Evolutionary conservation across 2,797 vertebrate genomes (phyloP).

Genomic region (Paguma larvata): DNA sequence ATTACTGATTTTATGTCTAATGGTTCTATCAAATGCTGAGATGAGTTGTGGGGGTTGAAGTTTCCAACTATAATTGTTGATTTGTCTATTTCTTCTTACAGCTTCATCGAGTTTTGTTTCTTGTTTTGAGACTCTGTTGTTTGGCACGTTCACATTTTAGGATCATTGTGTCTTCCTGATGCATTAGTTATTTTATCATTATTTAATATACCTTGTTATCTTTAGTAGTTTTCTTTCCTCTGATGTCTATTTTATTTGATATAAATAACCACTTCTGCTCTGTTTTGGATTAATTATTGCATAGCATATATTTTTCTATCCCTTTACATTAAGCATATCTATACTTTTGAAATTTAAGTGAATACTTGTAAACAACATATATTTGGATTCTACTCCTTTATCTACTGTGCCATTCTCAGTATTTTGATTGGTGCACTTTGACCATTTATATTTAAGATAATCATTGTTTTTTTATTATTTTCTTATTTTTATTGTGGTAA

Average conservation of each 20-base stretch:
- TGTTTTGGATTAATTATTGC: background rate
- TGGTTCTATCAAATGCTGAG: background rate
- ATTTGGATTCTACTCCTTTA: background rate
- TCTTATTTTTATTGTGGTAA: background rate
- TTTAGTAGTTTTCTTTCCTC: background rate
- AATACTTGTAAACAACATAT: background rate
- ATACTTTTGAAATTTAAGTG: background rate
- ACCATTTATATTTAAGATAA: slow-evolving; percentile 19
- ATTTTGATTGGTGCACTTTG: background rate
- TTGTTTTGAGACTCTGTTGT: background rate
- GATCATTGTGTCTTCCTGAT: background rate
- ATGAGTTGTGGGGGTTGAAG: background rate
- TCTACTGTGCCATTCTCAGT: background rate
- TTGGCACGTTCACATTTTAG: background rate
- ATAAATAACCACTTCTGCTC: background rate
- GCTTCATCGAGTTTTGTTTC: background rate
- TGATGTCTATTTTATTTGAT: background rate
- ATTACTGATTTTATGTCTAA: background rate
- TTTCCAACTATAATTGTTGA: background rate
- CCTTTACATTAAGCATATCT: background rate
- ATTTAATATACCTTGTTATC: background rate
- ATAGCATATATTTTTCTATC: background rate
- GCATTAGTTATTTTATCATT: background rate
- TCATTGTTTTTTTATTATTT: background rate
- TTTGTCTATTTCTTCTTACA: background rate